Evolutionary conservation across 2,888 invertebrate genomes (phyloP).

Genomic region (Chaitophorus viminalis): DNA sequence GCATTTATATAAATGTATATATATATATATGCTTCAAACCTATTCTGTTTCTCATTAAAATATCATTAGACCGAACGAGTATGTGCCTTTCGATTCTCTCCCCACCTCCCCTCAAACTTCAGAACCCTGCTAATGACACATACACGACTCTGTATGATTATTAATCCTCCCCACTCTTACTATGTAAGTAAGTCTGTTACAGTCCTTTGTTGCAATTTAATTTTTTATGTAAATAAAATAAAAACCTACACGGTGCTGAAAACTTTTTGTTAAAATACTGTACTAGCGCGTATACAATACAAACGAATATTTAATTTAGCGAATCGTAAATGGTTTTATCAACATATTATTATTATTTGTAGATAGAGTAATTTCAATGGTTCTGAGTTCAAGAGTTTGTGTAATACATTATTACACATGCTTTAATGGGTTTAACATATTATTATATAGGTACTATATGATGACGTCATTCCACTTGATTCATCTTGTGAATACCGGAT

Average conservation of each 20-base stretch:
- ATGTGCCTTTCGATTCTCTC: slow-evolving; percentile 57
- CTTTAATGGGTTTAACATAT: slow-evolving; percentile 16
- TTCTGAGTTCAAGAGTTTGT: not conserved
- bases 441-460: not conserved
- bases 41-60: slow-evolving; percentile 62
- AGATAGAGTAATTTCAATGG: not conserved
- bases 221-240: not conserved
- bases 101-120: slow-evolving; percentile 58
- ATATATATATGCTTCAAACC: slow-evolving; percentile 32
- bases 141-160: slow-evolving; percentile 55
- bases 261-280: not conserved
- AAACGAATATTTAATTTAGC: too few relatives aligned
- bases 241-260: not conserved
- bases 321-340: too few relatives aligned
- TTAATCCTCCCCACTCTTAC: slow-evolving; percentile 52
- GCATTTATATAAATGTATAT: not conserved
- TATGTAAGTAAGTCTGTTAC: slow-evolving; percentile 20
- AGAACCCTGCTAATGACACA: slow-evolving; percentile 54
- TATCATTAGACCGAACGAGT: slow-evolving; percentile 57
- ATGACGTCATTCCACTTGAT: slow-evolving; percentile 47
- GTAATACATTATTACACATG: not conserved
- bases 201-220: slow-evolving; percentile 16
- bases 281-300: not conserved
- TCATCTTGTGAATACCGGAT: slow-evolving; percentile 43
- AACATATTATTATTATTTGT: not conserved